phyloP scores from a whole-genome alignment of 64 coral and sea anemone species.

The Porites australiensis region DNA sequence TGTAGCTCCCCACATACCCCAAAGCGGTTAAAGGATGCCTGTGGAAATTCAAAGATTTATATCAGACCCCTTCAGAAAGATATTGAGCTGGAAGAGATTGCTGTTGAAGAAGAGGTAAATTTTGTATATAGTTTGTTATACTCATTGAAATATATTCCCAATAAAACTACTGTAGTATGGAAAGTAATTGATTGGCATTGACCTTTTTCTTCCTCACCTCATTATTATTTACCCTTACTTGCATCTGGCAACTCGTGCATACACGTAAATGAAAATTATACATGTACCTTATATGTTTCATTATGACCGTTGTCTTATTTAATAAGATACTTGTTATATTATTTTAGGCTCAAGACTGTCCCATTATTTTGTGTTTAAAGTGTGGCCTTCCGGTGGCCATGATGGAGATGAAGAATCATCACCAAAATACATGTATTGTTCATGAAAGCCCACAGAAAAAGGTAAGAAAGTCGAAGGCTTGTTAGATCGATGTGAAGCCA shows the following conservation, averaged over 20 bases:
- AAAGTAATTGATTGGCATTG: conserved; percentile 20
- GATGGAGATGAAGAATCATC: conserved; percentile 15
- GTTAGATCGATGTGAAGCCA: conserved; percentile 15
- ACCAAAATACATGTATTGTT: conserved; percentile 24
- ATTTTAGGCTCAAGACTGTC: conserved; percentile 19
- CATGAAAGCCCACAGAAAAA: conserved; percentile 22
- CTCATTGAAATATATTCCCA: background rate
- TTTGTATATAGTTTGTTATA: conserved; percentile 9
- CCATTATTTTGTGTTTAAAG: conserved; percentile 21
- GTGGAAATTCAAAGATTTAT: conserved; percentile 51
- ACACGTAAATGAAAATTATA: conserved; percentile 14
- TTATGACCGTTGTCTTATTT: conserved; percentile 23
- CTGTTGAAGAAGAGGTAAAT: background rate
- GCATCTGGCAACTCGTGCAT: conserved; percentile 21
- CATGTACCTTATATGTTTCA: conserved; percentile 15
- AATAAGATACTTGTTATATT: conserved; percentile 22
- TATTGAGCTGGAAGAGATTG: conserved; percentile 16
- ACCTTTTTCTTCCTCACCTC: conserved; percentile 19
- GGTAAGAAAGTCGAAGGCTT: conserved; percentile 11
- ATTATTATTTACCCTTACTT: conserved; percentile 21
- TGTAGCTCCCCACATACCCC: conserved; percentile 28
- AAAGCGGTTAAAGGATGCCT: conserved; percentile 36
- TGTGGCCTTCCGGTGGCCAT: conserved; percentile 16
- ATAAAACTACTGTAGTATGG: conserved; percentile 20
- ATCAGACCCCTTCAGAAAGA: conserved; percentile 33